Percentiles rank a stretch among this genome's conserved stretches.
Conservation (phyloP, 2,888 invertebrate species). For the Pycnomerus fuliginosus region DNA sequence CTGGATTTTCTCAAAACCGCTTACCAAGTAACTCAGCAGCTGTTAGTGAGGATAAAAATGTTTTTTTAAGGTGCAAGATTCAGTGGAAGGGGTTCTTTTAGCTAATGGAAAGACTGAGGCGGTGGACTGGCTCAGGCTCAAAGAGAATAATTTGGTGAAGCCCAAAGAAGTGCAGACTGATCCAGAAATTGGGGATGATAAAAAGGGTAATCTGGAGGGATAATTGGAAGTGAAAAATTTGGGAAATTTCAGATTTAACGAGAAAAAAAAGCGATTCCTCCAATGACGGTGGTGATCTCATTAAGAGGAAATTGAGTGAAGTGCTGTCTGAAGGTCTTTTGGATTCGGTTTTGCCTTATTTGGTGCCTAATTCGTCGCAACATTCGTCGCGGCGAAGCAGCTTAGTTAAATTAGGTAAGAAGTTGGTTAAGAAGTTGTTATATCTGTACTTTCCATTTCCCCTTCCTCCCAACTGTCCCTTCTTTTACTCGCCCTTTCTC, state of each 20-base stretch:
- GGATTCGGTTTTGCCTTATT: constrained; percentile 78
- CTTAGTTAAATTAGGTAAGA: constrained; percentile 6
- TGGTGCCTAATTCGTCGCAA: constrained; percentile 60
- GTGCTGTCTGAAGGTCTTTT: constrained; percentile 79
- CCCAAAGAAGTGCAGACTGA: constrained; percentile 9
- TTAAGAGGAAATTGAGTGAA: constrained; percentile 51
- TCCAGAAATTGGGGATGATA: constrained; percentile 25
- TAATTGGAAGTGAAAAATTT: background rate
- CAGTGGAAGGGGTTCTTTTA: constrained; percentile 52
- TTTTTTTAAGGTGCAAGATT: constrained; percentile 48
- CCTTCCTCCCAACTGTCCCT: too few species aligned
- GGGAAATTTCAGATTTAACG: constrained; percentile 4
- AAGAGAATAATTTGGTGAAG: constrained; percentile 51
- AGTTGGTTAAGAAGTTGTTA: too few species aligned
- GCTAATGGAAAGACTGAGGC: constrained; percentile 53
- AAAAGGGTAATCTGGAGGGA: constrained; percentile 26
- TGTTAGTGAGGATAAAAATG: constrained; percentile 7
- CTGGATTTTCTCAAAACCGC: constrained; percentile 73
- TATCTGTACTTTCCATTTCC: too few species aligned
- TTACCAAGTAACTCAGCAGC: constrained; percentile 67
- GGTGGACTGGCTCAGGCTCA: constrained; percentile 55
- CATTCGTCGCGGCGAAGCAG: constrained; percentile 10
- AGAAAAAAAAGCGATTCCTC: constrained; percentile 17
- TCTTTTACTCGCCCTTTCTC: too few species aligned
- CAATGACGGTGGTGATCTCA: constrained; percentile 28